Evolutionary conservation across 1,140 invertebrate species (phyloP).

Genomic region (Drosophila tani): DNA sequence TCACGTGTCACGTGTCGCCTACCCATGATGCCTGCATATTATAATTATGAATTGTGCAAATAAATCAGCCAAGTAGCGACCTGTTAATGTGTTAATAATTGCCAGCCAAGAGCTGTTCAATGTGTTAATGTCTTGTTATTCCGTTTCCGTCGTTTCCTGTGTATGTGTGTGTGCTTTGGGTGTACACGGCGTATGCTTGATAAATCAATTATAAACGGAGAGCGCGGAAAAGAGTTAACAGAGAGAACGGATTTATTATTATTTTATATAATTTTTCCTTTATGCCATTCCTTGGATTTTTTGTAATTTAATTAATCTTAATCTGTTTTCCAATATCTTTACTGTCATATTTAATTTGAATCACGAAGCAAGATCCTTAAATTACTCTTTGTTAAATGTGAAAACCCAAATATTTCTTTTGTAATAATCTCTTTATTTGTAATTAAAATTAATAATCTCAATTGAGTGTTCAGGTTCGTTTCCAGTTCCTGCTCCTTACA

Average conservation of each 20-base stretch:
- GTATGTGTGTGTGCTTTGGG: slow-evolving; percentile 1
- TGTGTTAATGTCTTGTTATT: slow-evolving; percentile 44
- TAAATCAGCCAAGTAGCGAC: slow-evolving; percentile 64
- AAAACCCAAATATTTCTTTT: background rate
- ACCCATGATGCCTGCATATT: slow-evolving; percentile 45
- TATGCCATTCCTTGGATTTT: too few species aligned
- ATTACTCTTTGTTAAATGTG: background rate
- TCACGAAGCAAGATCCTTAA: background rate
- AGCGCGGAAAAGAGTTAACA: background rate
- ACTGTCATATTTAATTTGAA: background rate
- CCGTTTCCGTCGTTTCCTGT: background rate
- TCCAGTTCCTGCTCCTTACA: slow-evolving; percentile 38
- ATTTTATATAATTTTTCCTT: too few species aligned
- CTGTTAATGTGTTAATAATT: slow-evolving; percentile 79
- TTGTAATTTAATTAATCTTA: background rate
- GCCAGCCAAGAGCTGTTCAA: slow-evolving; percentile 44
- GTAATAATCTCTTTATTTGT: slow-evolving; percentile 35
- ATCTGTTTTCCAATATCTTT: background rate
- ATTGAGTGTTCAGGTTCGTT: background rate
- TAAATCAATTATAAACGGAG: slow-evolving; percentile 21
- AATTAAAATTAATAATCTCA: slow-evolving; percentile 23
- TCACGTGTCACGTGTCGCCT: slow-evolving; percentile 62
- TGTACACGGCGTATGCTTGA: slow-evolving; percentile 16
- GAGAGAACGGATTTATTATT: background rate
- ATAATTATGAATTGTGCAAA: slow-evolving; percentile 73